phyloP scores from a whole-genome alignment of 2,797 vertebrate genomes.

The Ataeniobius toweri region DNA sequence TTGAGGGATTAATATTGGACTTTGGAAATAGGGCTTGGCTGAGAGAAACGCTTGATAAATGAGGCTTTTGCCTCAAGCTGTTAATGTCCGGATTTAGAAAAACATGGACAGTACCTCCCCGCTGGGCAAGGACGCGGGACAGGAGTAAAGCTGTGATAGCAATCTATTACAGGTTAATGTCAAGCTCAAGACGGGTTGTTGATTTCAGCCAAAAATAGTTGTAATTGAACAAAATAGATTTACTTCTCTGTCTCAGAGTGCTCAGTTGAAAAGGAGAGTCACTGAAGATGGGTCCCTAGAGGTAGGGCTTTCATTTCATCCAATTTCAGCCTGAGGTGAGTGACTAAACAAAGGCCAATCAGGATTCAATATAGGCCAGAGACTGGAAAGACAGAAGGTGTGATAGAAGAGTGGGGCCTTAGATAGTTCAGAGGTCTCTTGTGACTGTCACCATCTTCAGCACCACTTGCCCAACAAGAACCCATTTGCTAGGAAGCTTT shows the following conservation, averaged over 20 bases:
- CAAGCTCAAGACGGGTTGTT: background rate
- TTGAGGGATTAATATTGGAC: constrained; percentile 60
- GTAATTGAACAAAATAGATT: constrained; percentile 29
- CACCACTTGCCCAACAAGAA: constrained; percentile 52
- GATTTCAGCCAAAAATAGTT: constrained; percentile 16
- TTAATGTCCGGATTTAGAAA: constrained; percentile 29
- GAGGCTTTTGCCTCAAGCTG: constrained; percentile 26
- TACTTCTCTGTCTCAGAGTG: constrained; percentile 23
- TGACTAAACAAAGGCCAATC: constrained; percentile 61
- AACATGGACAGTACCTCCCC: constrained; percentile 12
- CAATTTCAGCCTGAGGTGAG: constrained; percentile 56
- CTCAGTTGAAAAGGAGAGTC: constrained; percentile 18
- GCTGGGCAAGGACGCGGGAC: background rate
- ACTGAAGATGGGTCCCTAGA: constrained; percentile 22
- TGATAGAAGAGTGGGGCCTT: constrained; percentile 44
- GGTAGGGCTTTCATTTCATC: constrained; percentile 35
- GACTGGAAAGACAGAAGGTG: constrained; percentile 32
- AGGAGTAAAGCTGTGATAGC: background rate
- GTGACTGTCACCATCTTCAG: constrained; percentile 48
- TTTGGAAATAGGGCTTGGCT: constrained; percentile 33
- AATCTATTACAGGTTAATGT: constrained; percentile 2
- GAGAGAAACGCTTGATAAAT: constrained; percentile 36
- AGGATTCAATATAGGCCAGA: constrained; percentile 58
- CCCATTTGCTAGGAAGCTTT: constrained; percentile 61
- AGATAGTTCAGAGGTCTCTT: constrained; percentile 58